phyloP scores from a whole-genome alignment of 2,113 vertebrate species.

The Melanocharis versteri region DNA sequence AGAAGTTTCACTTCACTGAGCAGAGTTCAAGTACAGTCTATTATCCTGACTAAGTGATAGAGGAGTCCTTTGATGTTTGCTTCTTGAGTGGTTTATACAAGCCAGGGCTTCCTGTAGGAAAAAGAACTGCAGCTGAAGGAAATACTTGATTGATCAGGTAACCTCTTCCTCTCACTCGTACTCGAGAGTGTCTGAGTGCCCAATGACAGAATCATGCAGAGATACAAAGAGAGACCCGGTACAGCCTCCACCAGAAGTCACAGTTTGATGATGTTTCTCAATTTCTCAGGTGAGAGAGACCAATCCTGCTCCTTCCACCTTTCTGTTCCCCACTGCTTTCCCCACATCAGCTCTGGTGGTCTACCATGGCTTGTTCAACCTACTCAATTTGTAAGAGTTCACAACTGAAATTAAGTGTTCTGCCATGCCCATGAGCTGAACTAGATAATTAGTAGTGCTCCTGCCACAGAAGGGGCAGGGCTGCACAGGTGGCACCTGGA shows the following conservation, averaged over 20 bases:
- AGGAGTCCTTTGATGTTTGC: slow-evolving; percentile 73
- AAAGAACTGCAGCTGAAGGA: slow-evolving; percentile 42
- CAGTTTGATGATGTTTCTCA: background rate
- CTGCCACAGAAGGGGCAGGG: background rate
- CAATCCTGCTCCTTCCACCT: background rate
- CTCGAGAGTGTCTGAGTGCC: slow-evolving; percentile 41
- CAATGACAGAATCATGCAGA: background rate
- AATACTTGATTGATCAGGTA: slow-evolving; percentile 57
- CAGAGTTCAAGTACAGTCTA: slow-evolving; percentile 68
- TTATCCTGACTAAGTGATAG: slow-evolving; percentile 74
- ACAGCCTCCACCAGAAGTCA: background rate
- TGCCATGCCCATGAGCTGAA: background rate
- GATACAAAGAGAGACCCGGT: background rate
- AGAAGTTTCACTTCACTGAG: slow-evolving; percentile 72
- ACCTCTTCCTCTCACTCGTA: slow-evolving; percentile 35
- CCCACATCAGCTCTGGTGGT: background rate
- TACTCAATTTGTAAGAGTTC: background rate
- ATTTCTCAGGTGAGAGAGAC: background rate
- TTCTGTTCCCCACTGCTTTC: background rate
- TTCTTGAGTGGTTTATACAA: slow-evolving; percentile 65
- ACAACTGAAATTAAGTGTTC: background rate
- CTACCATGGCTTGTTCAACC: background rate
- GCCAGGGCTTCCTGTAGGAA: slow-evolving; percentile 48
- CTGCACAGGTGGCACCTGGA: background rate
- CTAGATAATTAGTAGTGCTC: background rate